Evolutionary conservation across 2,113 vertebrate genomes (phyloP).

Genomic region (Scortum barcoo): DNA sequence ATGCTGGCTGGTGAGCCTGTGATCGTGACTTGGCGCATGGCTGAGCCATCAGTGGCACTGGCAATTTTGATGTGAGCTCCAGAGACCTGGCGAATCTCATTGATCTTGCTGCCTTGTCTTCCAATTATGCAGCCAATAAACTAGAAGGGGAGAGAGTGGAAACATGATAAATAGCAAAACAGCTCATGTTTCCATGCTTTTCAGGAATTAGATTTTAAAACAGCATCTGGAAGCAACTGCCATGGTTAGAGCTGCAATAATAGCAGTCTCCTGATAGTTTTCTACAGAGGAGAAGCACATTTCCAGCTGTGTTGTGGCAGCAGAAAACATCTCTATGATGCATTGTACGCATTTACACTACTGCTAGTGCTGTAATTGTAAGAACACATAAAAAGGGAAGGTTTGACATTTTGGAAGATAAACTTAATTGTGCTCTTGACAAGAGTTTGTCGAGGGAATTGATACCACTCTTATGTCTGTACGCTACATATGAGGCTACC

Average conservation of each 20-base stretch:
- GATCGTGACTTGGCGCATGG: constrained; percentile 94
- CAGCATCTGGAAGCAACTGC: constrained; percentile 1
- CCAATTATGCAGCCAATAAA: constrained; percentile 98
- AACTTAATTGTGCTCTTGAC: neutral
- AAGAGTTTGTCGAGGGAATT: constrained; percentile 1
- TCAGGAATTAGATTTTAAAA: constrained; percentile 42
- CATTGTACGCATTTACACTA: neutral
- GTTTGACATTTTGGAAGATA: neutral
- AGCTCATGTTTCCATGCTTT: constrained; percentile 31
- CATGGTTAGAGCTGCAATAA: neutral
- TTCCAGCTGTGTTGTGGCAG: neutral
- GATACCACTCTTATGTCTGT: neutral
- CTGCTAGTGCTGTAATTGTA: neutral
- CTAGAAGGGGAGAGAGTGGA: constrained; percentile 79
- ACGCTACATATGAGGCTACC: neutral
- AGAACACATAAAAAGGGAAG: neutral
- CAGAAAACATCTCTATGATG: neutral
- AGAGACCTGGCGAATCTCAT: constrained; percentile 97
- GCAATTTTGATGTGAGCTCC: constrained; percentile 97
- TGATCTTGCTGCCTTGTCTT: constrained; percentile 97
- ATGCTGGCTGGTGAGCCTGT: constrained; percentile 94
- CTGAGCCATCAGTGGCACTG: constrained; percentile 93
- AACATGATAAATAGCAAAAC: constrained; percentile 60
- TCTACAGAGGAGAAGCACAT: neutral
- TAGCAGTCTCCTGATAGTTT: neutral